Evolutionary conservation across 2,888 invertebrate species (phyloP), one percentile per base, ranked within the genome.

Genomic region (Helobdella robusta): DNA sequence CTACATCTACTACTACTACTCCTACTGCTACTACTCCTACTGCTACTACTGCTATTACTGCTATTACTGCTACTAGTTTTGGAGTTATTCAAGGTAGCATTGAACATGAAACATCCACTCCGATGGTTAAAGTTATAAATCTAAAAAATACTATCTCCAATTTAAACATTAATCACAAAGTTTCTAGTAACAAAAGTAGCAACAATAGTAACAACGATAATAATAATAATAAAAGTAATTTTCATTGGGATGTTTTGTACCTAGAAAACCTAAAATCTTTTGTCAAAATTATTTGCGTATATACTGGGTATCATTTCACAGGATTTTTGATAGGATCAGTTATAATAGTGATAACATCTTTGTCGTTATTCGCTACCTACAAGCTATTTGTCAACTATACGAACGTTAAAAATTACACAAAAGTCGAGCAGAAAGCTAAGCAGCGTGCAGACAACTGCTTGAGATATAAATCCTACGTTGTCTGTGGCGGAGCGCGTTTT

Each of bases 141-240:
- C 15, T n/a, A 23, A 28, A 28, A 20, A 54, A 6, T 54, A 4
- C 28, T 28, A 23, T 11, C 32, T 4, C 28, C 23, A 6, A 25
- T 30, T 5, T 23, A 23, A 8, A 50, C 18, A 6, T 23, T 50
- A 8, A 50, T 50, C 5, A 50, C 25, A 28, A 23, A 32, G 32
- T 23, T 25, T 30, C 8, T 25, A 28, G n/a, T 54, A 28, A 25
- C 32, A 54, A 25, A 32, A 54, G 5, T 28, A 54, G 25, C 18
- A 54, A 25, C 32, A 54, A 25, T 54, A 54, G n/a, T 54, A 54
- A 54, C n/a, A n/a, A n/a, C n/a, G n/a, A n/a, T 25, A 28, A 23
- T 54, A 54, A 23, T 54, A 23, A 54, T 25, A 23, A 54, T 54
- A 4, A 54, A 8, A 54, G 32, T 6, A 28, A 28, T 4, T 5